Percentiles rank a stretch among this genome's conserved stretches.
Conservation (phyloP, 2,888 invertebrate genomes). For the Philereme vetulata region DNA sequence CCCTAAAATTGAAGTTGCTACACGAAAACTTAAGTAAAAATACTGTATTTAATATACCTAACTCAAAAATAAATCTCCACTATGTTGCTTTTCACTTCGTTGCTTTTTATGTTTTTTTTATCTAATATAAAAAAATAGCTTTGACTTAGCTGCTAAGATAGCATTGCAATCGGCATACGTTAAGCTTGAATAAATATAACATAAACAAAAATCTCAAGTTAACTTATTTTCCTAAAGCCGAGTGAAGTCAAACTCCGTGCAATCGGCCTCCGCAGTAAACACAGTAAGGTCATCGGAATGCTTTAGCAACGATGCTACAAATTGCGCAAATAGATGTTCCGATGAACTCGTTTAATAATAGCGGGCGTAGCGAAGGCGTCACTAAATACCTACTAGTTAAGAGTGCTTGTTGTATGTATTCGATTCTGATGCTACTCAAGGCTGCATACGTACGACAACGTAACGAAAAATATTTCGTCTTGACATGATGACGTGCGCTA, state of each 20-base stretch:
- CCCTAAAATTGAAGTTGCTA: constrained; percentile 43
- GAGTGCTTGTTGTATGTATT: constrained; percentile 44
- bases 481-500: constrained; percentile 23
- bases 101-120: too few species aligned
- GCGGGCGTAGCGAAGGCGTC: constrained; percentile 78
- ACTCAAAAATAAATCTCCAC: neutral
- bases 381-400: constrained; percentile 61
- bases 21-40: constrained; percentile 3
- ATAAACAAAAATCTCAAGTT: constrained; percentile 7
- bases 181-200: constrained; percentile 6
- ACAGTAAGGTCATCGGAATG: constrained; percentile 75
- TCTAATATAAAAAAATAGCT: too few species aligned
- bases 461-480: constrained; percentile 53
- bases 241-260: constrained; percentile 31
- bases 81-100: neutral
- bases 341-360: constrained; percentile 83
- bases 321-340: constrained; percentile 84
- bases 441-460: constrained; percentile 58
- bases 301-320: constrained; percentile 73
- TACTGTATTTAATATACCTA: neutral
- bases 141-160: neutral
- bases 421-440: constrained; percentile 63
- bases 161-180: neutral
- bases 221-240: constrained; percentile 16
- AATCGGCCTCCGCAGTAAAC: constrained; percentile 49